phyloP scores from a whole-genome alignment of 2,888 invertebrate genomes.

The Gisinianus flammeolus region DNA sequence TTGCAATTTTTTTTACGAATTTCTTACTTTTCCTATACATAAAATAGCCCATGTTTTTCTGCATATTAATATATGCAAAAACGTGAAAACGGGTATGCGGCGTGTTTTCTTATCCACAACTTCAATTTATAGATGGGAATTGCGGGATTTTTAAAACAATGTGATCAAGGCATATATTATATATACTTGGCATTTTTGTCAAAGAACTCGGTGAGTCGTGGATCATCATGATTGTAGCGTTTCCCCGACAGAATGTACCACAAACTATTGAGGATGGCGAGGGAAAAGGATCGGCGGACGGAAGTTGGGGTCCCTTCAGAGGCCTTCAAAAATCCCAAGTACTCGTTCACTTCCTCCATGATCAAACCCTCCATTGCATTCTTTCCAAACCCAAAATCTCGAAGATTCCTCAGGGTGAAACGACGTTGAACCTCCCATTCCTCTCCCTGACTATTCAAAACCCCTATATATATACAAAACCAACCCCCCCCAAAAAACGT shows the following conservation, averaged over 20 bases:
- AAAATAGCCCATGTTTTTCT: not conserved
- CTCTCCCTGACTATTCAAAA: not conserved
- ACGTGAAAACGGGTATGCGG: too few relatives aligned
- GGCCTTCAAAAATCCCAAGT: not conserved
- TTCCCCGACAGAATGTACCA: conserved; percentile 4
- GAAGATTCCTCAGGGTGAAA: conserved; percentile 2
- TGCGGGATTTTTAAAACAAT: too few relatives aligned
- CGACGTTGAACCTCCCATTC: conserved; percentile 14
- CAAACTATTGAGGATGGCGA: conserved; percentile 8
- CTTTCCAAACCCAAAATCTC: conserved; percentile 24
- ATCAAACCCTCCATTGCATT: conserved; percentile 11
- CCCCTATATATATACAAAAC: not conserved
- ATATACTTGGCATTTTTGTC: not conserved
- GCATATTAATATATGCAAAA: not conserved
- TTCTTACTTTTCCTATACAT: not conserved
- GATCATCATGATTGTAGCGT: conserved; percentile 20
- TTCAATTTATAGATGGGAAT: too few relatives aligned
- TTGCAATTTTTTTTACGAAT: too few relatives aligned
- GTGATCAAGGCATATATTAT: too few relatives aligned
- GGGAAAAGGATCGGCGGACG: not conserved
- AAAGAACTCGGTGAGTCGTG: not conserved
- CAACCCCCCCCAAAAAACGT: too few relatives aligned
- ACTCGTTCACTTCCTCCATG: conserved; percentile 30
- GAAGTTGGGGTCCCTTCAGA: not conserved
- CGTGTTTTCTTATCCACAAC: too few relatives aligned